Evolutionary conservation across 2,797 vertebrate genomes (phyloP), one percentile per base, ranked within the genome.

Genomic region (Ataeniobius toweri): DNA sequence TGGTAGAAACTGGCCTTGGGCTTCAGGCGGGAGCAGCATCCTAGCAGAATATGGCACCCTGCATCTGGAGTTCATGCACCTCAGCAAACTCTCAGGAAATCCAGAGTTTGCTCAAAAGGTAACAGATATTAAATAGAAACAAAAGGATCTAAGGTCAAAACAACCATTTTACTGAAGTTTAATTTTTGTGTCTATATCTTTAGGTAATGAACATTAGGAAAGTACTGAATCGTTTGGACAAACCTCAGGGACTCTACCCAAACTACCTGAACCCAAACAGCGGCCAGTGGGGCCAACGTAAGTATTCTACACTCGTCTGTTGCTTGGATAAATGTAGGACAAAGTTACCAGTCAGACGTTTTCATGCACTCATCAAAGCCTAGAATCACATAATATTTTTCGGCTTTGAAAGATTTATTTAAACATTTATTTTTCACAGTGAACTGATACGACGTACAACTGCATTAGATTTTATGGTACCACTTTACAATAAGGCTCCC

Each of bases 251-350:
- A 14, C 96, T 99, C 76, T 99, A 99, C 76, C 98, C 98, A 55
- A 99, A 99, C 94, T 99, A 99, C 84, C 94, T 99, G 93, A 99
- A 99, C 91, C 98, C 98, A 73, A 99, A 96, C 94, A 99, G 98
- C 70, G 98, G 98, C 83, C 98, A 99, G 63, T 99, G 98, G 98
- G 98, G 97, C 58, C 98, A 99, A 76, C 98, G 98, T 99, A 96
- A 99, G 98, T 99, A 63, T 26, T 39, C 18, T 18, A 20, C 26
- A 12, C 12, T 6, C 12, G 13, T 68, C 69, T 39, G 3, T 48
- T 48, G 46, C 46, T 7, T 44, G 36, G 36, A 36, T 36, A 36
- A 36, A 36, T 36, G 36, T 36, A 36, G 36, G 36, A 36, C 36
- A 36, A 36, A 36, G 36, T 4, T 10, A 46, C 44, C 44, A 46